Evolutionary conservation across 2,888 invertebrate genomes (phyloP), one percentile per base, ranked within the genome.

Genomic region (Chymomyza procnemis): DNA sequence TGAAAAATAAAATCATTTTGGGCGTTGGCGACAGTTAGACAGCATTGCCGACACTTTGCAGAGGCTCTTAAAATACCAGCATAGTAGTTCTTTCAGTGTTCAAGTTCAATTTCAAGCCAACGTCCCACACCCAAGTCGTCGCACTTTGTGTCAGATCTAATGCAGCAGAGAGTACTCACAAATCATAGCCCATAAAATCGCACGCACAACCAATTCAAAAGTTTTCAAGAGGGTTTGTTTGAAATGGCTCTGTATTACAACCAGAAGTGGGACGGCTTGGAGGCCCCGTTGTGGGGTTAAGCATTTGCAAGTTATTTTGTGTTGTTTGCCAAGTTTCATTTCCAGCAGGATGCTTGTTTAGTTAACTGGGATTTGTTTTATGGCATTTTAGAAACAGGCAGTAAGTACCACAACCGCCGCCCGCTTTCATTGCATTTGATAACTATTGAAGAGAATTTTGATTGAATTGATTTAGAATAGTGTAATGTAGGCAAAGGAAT

Each of bases 11-110:
- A 69, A 67, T 69, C 64, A 69, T 19, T 64, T 74, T 18, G 67
- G 56, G 52, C 41, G 41, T 46, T n/a, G n/a, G n/a, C 48, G 16
- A 48, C 14, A 22, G n/a, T n/a, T 41, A 19, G 65, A 64, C 62
- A n/a, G n/a, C n/a, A n/a, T n/a, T n/a, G 14, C 8, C 50, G 54
- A 41, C 34, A 41, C 12, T 41, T 41, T 41, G 34, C 9, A 41
- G 34, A 41, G 34, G 56, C 56, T 72, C 70, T 78, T 67, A 72
- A 80, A 85, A 83, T 80, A 71, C 79, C 64, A 71, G 69, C 75
- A 71, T 65, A 71, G 74, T 70, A n/a, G 54, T 54, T 54, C n/a
- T n/a, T 6, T 34, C 30, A 21, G 48, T 57, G 52, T 50, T 58
- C 16, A 55, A 56, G 55, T 56, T 46, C 50, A 41, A 41, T 41